Evolutionary conservation across 2,113 vertebrate species (phyloP).

Genomic region (Crotalus horridus): DNA sequence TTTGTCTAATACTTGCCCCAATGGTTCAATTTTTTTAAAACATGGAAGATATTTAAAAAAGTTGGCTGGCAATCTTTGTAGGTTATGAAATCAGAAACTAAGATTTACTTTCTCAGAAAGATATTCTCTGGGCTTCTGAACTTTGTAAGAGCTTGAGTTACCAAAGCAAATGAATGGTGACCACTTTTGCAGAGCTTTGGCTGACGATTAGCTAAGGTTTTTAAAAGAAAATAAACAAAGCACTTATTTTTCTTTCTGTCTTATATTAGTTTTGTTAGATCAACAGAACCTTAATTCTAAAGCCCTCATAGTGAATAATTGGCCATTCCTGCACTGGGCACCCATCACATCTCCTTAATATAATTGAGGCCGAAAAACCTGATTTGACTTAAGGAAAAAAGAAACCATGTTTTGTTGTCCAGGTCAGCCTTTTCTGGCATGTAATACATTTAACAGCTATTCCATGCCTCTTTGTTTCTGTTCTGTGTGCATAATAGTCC

Average conservation of each 20-base stretch:
- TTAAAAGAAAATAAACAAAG: background rate
- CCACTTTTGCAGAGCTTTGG: background rate
- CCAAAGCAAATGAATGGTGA: background rate
- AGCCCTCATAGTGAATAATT: background rate
- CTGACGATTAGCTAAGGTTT: background rate
- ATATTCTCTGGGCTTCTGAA: background rate
- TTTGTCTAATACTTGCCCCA: background rate
- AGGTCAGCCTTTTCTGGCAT: background rate
- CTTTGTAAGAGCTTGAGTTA: background rate
- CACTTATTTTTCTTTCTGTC: background rate
- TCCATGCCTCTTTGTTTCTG: constrained; percentile 7
- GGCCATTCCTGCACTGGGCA: background rate
- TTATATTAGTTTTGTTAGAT: background rate
- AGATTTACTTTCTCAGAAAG: background rate
- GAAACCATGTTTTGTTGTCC: background rate
- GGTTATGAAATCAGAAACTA: background rate
- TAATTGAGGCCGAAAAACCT: background rate
- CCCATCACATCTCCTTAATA: background rate
- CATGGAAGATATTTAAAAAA: background rate
- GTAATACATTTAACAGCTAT: constrained; percentile 14
- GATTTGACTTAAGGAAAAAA: background rate
- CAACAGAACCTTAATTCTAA: background rate
- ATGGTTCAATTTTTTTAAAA: background rate
- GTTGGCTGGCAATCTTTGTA: background rate
- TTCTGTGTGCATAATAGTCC: constrained; percentile 3